Evolutionary conservation across 2,113 vertebrate species (phyloP).

Genomic region (Pseudorectes ferrugineus): DNA sequence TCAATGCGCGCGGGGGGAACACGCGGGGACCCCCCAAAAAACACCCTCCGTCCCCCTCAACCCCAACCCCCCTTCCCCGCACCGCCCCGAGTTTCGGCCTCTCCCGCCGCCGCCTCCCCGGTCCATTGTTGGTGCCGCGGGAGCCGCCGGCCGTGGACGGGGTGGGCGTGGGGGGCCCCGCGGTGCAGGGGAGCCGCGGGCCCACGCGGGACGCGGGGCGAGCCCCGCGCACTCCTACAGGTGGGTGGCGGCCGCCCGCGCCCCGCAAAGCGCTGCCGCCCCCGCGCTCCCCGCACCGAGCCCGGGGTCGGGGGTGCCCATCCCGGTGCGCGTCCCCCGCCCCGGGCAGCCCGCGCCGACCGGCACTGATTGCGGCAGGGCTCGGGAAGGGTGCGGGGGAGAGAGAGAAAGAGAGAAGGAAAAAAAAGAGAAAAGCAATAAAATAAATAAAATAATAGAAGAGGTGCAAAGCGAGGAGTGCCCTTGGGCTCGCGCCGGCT

Average conservation of each 20-base stretch:
- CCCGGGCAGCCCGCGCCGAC: neutral
- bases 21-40: too few relatives aligned
- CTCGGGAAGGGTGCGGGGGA: neutral
- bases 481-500: neutral
- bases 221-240: conserved; percentile 28
- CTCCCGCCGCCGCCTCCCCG: neutral
- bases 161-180: neutral
- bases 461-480: neutral
- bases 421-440: neutral
- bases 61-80: too few relatives aligned
- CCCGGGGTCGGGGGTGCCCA: neutral
- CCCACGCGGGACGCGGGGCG: neutral
- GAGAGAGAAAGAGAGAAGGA: neutral
- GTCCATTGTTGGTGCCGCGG: neutral
- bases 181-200: neutral
- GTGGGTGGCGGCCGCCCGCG: neutral
- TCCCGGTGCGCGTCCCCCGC: neutral
- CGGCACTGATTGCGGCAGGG: neutral
- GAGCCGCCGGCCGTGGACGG: neutral
- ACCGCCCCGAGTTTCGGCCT: neutral
- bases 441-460: neutral
- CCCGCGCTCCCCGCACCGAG: neutral
- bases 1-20: too few relatives aligned
- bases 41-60: too few relatives aligned
- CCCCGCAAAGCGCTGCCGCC: neutral